Evolutionary conservation across 1,140 invertebrate species (phyloP).

Genomic region (Macrocentrus cingulum): DNA sequence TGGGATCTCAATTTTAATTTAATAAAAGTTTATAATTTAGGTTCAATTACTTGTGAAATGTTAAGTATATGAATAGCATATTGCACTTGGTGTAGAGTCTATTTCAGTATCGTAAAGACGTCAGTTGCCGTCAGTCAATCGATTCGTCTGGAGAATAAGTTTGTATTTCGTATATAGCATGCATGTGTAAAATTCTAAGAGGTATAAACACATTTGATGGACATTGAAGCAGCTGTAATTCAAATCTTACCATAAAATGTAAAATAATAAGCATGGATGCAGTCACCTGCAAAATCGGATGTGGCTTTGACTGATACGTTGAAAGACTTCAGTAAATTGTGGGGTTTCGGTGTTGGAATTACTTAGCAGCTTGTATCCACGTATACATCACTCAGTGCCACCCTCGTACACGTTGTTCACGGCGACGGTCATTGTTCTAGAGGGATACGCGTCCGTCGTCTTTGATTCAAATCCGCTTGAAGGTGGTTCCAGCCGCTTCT

Average conservation of each 20-base stretch:
- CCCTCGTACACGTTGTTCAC: not conserved
- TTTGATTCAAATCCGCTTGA: slow-evolving; percentile 4
- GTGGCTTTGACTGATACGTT: slow-evolving; percentile 43
- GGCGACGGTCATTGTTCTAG: slow-evolving; percentile 38
- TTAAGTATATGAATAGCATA: too few relatives aligned
- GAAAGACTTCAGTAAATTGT: slow-evolving; percentile 48
- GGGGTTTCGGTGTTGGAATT: slow-evolving; percentile 42
- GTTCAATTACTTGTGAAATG: too few relatives aligned
- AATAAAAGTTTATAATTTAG: too few relatives aligned
- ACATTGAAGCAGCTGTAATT: too few relatives aligned
- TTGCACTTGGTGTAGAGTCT: too few relatives aligned
- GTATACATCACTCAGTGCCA: slow-evolving; percentile 5
- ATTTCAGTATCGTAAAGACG: too few relatives aligned
- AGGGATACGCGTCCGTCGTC: not conserved
- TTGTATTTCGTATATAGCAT: not conserved
- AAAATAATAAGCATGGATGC: too few relatives aligned
- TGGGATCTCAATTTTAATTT: too few relatives aligned
- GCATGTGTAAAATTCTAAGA: too few relatives aligned
- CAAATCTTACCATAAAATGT: too few relatives aligned
- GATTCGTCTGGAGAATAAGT: not conserved
- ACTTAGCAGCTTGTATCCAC: slow-evolving; percentile 14
- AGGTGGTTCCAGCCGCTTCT: not conserved
- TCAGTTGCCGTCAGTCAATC: too few relatives aligned
- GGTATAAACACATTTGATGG: too few relatives aligned
- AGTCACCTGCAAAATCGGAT: slow-evolving; percentile 30